A percentile compares a stretch with the other conserved stretches of the same genome.
Evolutionary conservation across 2,888 invertebrate species (phyloP).

Genomic region (Pachliopta kotzebuea): DNA sequence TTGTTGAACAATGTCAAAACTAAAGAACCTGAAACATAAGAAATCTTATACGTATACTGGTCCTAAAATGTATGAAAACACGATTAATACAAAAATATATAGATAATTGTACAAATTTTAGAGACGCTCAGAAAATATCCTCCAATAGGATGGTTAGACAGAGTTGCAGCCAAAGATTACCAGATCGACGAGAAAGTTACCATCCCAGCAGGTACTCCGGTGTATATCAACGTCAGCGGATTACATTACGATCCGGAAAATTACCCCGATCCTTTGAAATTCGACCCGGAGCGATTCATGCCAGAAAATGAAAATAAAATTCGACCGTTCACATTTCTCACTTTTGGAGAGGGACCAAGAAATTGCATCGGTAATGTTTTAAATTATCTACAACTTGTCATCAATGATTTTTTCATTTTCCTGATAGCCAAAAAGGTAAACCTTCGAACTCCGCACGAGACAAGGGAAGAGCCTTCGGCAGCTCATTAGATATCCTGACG

Average conservation of each 20-base stretch:
- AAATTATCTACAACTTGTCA: no score
- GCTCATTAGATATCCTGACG: no score
- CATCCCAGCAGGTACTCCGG: constrained; percentile 38
- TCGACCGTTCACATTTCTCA: constrained; percentile 57
- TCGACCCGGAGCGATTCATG: constrained; percentile 78
- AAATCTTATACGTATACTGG: constrained; percentile 2
- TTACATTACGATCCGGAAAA: constrained; percentile 63
- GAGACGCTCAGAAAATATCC: constrained; percentile 38
- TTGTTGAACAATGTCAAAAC: no score
- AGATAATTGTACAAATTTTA: constrained; percentile 22
- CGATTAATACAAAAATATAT: not conserved
- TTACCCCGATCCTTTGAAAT: constrained; percentile 74
- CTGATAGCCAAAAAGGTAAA: no score
- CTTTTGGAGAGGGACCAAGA: constrained; percentile 81
- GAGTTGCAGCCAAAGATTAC: constrained; percentile 36
- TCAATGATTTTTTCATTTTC: no score
- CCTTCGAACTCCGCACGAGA: no score
- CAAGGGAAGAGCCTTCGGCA: no score
- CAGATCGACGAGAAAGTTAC: constrained; percentile 38
- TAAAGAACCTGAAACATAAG: not conserved
- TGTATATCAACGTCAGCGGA: constrained; percentile 48
- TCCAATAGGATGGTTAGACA: constrained; percentile 41
- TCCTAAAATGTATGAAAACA: no score
- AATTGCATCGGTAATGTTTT: constrained; percentile 75
- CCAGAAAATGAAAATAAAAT: constrained; percentile 73